Evolutionary conservation across 1,140 invertebrate species (phyloP).

Genomic region (Pseudomyrmex pallidus): DNA sequence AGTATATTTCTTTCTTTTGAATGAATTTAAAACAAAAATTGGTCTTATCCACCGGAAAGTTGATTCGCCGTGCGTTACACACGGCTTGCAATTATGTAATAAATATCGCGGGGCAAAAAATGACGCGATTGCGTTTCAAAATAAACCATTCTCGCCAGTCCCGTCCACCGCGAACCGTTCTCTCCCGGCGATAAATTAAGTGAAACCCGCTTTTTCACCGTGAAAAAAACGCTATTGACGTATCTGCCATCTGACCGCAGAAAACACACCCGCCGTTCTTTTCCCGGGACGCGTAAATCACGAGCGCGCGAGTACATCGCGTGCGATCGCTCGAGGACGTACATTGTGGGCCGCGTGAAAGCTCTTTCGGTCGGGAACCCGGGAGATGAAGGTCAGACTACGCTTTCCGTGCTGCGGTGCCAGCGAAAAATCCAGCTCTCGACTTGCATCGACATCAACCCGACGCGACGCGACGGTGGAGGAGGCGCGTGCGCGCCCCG

Average conservation of each 20-base stretch:
- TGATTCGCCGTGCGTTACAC: not conserved
- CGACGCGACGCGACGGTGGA: conserved; percentile 39
- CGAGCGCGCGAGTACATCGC: conserved; percentile 28
- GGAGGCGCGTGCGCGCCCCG: conserved; percentile 59
- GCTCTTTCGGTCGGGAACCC: conserved; percentile 1
- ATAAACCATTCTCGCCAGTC: not conserved
- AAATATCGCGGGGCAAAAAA: conserved; percentile 33
- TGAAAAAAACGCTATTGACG: conserved; percentile 41
- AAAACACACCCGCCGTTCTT: conserved; percentile 23
- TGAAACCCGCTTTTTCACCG: not conserved
- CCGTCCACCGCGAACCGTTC: too few species aligned
- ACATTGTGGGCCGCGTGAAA: conserved; percentile 27
- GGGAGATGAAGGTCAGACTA: conserved; percentile 15
- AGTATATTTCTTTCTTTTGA: not conserved
- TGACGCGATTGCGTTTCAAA: conserved; percentile 33
- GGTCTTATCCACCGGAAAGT: too few species aligned
- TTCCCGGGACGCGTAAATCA: conserved; percentile 38
- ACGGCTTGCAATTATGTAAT: conserved; percentile 1
- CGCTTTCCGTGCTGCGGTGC: conserved; percentile 13
- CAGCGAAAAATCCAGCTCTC: conserved; percentile 21
- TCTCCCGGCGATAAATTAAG: conserved; percentile 37
- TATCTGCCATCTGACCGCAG: conserved; percentile 36
- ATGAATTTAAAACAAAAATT: not conserved
- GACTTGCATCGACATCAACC: conserved; percentile 34
- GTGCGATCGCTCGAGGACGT: conserved; percentile 33